Percentiles rank a stretch among this genome's conserved stretches.
phyloP scores from a whole-genome alignment of 2,888 invertebrate genomes.

The Quadriops clusia region DNA sequence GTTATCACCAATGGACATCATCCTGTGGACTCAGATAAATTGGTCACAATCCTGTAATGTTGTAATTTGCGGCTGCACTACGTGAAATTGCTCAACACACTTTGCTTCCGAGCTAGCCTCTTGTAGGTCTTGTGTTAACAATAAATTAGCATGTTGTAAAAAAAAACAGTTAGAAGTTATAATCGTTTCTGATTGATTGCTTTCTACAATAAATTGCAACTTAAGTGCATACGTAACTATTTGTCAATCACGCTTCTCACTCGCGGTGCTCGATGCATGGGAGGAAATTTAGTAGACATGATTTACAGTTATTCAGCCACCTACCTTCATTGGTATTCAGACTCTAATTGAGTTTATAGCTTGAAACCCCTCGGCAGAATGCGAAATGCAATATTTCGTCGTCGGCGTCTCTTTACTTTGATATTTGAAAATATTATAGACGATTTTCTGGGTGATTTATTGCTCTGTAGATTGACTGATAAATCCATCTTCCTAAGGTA shows the following conservation, averaged over 20 bases:
- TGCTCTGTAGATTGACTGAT: slow-evolving; percentile 24
- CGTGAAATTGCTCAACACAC: not conserved
- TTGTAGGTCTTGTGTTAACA: too few species aligned
- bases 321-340: slow-evolving; percentile 29
- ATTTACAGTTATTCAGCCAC: slow-evolving; percentile 27
- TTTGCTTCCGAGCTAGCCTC: too few species aligned
- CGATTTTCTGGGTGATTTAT: slow-evolving; percentile 24
- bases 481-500: slow-evolving; percentile 18
- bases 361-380: slow-evolving; percentile 21
- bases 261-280: too few species aligned
- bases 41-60: slow-evolving; percentile 15
- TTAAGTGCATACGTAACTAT: too few species aligned
- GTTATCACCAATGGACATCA: slow-evolving; percentile 34
- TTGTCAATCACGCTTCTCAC: too few species aligned
- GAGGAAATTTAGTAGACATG: slow-evolving; percentile 15
- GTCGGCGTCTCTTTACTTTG: slow-evolving; percentile 19
- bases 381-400: slow-evolving; percentile 21
- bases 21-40: slow-evolving; percentile 20
- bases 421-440: slow-evolving; percentile 22
- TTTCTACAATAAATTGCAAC: too few species aligned
- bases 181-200: too few species aligned
- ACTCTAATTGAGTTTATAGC: slow-evolving; percentile 25
- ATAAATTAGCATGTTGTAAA: too few species aligned
- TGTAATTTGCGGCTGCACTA: slow-evolving; percentile 3
- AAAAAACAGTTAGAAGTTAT: too few species aligned